Conservation (phyloP, 2,113 vertebrate species). For the Phalacrocorax carbo region DNA sequence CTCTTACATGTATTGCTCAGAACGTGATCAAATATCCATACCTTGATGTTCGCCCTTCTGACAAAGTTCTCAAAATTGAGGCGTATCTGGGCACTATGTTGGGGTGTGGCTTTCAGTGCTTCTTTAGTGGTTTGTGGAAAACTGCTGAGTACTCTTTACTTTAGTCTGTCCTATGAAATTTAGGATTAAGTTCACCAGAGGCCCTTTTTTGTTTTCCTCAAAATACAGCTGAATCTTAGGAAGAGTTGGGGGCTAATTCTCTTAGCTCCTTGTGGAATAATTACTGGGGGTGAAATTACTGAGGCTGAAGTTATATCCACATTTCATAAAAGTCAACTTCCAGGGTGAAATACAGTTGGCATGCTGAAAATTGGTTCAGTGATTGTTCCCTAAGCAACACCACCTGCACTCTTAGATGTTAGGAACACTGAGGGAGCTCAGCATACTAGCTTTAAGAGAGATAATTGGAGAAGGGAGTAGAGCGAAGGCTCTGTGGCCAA, state of each 20-base stretch:
- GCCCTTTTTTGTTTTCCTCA: neutral
- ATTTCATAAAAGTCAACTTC: too few relatives aligned
- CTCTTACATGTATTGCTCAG: constrained; percentile 72
- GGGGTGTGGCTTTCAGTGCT: constrained; percentile 78
- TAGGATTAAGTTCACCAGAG: neutral
- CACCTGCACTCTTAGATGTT: too few relatives aligned
- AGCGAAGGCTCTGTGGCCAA: too few relatives aligned
- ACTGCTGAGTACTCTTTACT: constrained; percentile 64
- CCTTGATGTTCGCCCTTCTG: constrained; percentile 71
- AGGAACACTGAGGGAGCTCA: too few relatives aligned
- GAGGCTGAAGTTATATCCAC: too few relatives aligned
- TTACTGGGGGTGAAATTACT: too few relatives aligned
- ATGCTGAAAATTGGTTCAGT: too few relatives aligned
- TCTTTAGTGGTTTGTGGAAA: constrained; percentile 76
- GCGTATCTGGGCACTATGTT: constrained; percentile 76
- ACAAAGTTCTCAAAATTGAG: constrained; percentile 71
- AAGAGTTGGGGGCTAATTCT: neutral
- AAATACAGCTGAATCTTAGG: neutral
- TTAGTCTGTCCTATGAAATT: neutral
- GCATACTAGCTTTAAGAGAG: too few relatives aligned
- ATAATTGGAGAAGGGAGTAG: too few relatives aligned
- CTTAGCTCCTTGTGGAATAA: neutral
- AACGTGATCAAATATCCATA: constrained; percentile 77
- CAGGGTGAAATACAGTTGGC: too few relatives aligned
- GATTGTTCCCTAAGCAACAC: too few relatives aligned